A percentile compares a stretch with the other conserved stretches of the same genome.
Evolutionary conservation across 2,888 invertebrate genomes (phyloP).

Genomic region (Sceliomorpha sp.): DNA sequence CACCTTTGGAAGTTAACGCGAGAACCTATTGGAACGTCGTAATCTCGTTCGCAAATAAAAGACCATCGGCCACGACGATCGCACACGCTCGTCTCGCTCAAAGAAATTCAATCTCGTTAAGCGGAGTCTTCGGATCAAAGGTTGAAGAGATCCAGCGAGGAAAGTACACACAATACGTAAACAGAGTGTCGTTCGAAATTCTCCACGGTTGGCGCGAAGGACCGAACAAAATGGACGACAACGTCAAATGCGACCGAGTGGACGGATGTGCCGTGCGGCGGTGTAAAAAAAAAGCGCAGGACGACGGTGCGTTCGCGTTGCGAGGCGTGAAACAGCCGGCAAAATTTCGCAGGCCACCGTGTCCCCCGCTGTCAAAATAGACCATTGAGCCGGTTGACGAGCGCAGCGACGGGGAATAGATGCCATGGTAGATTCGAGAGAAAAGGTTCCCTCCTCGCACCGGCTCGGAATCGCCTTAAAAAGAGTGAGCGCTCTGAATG

Average conservation of each 20-base stretch:
- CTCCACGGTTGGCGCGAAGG: not conserved
- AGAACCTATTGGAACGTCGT: too few relatives aligned
- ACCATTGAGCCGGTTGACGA: constrained; percentile 69
- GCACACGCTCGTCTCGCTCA: not conserved
- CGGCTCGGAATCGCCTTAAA: constrained; percentile 6
- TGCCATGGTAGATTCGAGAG: constrained; percentile 27
- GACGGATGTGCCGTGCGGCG: constrained; percentile 29
- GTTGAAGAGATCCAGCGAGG: not conserved
- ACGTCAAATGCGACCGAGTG: not conserved
- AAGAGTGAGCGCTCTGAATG: constrained; percentile 24
- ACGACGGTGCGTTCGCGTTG: constrained; percentile 43
- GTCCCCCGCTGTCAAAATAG: constrained; percentile 79
- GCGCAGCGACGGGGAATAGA: constrained; percentile 41
- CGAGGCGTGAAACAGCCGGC: constrained; percentile 73
- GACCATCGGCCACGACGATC: not conserved
- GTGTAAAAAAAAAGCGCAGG: constrained; percentile 25
- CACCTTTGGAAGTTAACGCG: too few relatives aligned
- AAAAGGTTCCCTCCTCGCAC: constrained; percentile 23
- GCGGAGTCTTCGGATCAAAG: constrained; percentile 24
- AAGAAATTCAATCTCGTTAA: constrained; percentile 32
- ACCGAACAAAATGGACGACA: constrained; percentile 11
- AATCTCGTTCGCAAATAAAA: too few relatives aligned
- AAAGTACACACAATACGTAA: constrained; percentile 19
- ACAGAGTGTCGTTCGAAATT: constrained; percentile 21
- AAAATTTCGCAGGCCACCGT: constrained; percentile 75